Conservation (phyloP, 2,113 vertebrate species). For the Lipophrys pholis region DNA sequence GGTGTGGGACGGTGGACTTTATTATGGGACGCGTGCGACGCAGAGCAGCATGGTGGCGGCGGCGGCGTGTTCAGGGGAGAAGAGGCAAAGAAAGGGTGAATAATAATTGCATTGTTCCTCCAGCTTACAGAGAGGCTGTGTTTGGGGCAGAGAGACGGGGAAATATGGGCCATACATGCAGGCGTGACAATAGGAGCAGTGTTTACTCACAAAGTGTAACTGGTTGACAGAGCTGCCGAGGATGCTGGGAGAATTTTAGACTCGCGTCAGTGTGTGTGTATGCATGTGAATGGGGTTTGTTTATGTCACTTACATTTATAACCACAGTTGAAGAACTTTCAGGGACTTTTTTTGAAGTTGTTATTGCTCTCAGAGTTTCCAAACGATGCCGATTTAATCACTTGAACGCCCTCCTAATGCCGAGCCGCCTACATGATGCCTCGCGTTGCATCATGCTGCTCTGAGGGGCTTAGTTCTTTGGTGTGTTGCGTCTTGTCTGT, state of each 20-base stretch:
- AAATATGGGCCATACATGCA: slow-evolving; percentile 38
- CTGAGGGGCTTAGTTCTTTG: too few relatives aligned
- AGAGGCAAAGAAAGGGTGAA: slow-evolving; percentile 68
- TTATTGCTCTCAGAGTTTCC: too few relatives aligned
- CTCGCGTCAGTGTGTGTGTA: slow-evolving; percentile 14
- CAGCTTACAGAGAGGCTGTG: slow-evolving; percentile 24
- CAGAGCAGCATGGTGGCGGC: slow-evolving; percentile 37
- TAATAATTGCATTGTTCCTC: slow-evolving; percentile 52
- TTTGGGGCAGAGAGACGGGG: slow-evolving; percentile 21
- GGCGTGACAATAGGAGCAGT: slow-evolving; percentile 47
- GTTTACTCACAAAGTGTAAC: too few relatives aligned
- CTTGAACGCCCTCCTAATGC: too few relatives aligned
- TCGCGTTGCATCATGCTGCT: too few relatives aligned
- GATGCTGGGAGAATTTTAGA: slow-evolving; percentile 25
- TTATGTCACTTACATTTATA: too few relatives aligned
- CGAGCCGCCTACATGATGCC: too few relatives aligned
- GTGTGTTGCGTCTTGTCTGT: too few relatives aligned
- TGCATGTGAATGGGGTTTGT: neutral
- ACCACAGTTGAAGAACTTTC: too few relatives aligned
- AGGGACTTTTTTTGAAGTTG: too few relatives aligned
- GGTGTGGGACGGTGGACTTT: slow-evolving; percentile 26
- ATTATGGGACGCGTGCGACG: slow-evolving; percentile 34
- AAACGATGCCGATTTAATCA: too few relatives aligned
- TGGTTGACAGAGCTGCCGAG: too few relatives aligned
- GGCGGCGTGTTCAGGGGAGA: slow-evolving; percentile 37